phyloP scores from a whole-genome alignment of 2,797 vertebrate species.

The Pangasius mekongensis region DNA sequence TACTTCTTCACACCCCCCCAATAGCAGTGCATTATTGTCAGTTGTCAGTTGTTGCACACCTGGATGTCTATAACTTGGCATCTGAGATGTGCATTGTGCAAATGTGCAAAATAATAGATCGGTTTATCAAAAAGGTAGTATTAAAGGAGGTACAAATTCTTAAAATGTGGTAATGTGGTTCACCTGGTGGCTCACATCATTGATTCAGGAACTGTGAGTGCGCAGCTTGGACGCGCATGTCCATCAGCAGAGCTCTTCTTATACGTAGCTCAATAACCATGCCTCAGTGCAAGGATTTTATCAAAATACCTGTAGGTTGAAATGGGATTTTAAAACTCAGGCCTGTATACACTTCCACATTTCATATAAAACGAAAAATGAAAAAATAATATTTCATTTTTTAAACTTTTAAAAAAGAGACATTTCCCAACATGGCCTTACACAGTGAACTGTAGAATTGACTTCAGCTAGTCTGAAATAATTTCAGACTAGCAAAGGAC shows the following conservation, averaged over 20 bases:
- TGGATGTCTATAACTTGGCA: background rate
- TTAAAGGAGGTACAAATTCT: background rate
- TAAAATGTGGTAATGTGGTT: background rate
- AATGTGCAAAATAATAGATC: background rate
- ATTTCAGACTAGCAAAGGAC: background rate
- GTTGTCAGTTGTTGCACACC: background rate
- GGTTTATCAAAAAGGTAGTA: background rate
- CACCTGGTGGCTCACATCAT: background rate
- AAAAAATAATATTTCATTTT: background rate
- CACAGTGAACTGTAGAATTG: background rate
- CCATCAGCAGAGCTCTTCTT: background rate
- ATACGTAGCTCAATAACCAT: background rate
- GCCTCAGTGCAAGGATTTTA: background rate
- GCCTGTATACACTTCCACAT: background rate
- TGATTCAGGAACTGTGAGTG: background rate
- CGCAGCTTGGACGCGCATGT: too few species aligned
- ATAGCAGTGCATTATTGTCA: background rate
- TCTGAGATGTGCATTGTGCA: background rate
- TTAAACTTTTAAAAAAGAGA: background rate
- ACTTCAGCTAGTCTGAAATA: background rate
- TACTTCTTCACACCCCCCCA: background rate
- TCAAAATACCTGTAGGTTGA: background rate
- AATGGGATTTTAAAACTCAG: background rate
- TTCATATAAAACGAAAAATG: background rate
- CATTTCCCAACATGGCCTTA: too few species aligned